A percentile compares a stretch with the other conserved stretches of the same genome.
These are phyloP conservation scores for Panzeria rudis DNA, from an alignment of 2,888 invertebrate genomes.

Conservation along the genomic window DNA sequence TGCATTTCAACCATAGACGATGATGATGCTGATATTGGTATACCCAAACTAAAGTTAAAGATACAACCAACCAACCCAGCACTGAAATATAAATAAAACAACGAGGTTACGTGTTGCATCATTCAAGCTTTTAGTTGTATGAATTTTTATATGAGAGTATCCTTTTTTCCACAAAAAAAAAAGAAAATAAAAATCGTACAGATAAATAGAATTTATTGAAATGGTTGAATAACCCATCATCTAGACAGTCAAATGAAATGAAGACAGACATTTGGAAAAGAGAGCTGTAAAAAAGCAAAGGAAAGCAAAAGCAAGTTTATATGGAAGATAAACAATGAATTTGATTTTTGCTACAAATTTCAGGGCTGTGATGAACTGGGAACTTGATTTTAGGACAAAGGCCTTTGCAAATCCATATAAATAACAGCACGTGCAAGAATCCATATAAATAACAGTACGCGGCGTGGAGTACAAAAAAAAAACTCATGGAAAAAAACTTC, in stretches of 20 bases:
- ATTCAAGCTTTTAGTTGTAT: constrained; percentile 18
- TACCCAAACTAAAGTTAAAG: constrained; percentile 13
- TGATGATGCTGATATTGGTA: constrained; percentile 1
- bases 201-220: constrained; percentile 67
- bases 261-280: constrained; percentile 24
- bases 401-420: too few species aligned
- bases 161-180: background rate
- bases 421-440: too few species aligned
- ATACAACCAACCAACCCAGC: background rate
- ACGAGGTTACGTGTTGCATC: constrained; percentile 67
- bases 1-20: constrained; percentile 50
- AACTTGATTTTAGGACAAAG: too few species aligned
- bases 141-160: background rate
- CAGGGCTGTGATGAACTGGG: background rate
- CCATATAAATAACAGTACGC: too few species aligned
- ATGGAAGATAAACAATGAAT: background rate
- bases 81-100: constrained; percentile 15
- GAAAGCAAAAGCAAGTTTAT: background rate
- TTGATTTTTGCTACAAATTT: background rate
- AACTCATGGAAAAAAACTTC: too few species aligned
- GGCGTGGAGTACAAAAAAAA: too few species aligned
- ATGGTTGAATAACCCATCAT: constrained; percentile 57
- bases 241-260: constrained; percentile 19
- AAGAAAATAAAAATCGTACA: constrained; percentile 26
- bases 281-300: background rate